Percentiles rank a stretch among this genome's conserved stretches.
Evolutionary conservation across 2,888 invertebrate species (phyloP).

Genomic region (Anticlea derivata): DNA sequence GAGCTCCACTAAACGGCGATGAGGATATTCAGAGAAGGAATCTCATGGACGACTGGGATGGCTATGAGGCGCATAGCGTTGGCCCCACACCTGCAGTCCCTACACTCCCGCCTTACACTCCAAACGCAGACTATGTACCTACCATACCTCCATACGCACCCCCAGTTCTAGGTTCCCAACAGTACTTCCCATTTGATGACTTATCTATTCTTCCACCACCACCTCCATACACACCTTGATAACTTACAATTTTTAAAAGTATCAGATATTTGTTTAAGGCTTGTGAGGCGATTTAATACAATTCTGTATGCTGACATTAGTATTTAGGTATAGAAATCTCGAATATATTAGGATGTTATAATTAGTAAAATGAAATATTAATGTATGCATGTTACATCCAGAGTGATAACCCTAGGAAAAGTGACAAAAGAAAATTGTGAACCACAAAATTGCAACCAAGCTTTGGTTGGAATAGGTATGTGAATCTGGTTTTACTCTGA

Average conservation of each 20-base stretch:
- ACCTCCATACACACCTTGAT: constrained; percentile 80
- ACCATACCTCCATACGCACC: constrained; percentile 63
- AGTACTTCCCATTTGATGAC: constrained; percentile 78
- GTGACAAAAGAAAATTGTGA: no score
- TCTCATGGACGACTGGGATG: constrained; percentile 86
- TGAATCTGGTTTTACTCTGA: background rate
- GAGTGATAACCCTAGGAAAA: background rate
- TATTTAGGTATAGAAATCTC: constrained; percentile 21
- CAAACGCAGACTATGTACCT: constrained; percentile 68
- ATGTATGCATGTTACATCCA: constrained; percentile 4
- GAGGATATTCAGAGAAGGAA: constrained; percentile 80
- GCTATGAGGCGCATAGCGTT: constrained; percentile 84
- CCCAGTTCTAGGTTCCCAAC: constrained; percentile 68
- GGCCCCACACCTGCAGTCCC: constrained; percentile 83
- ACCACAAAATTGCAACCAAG: no score
- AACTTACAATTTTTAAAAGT: constrained; percentile 32
- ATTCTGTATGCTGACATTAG: constrained; percentile 23
- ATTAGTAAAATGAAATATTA: constrained; percentile 1
- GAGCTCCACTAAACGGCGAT: constrained; percentile 76
- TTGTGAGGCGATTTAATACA: constrained; percentile 29
- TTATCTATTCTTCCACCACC: constrained; percentile 78
- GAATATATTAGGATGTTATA: constrained; percentile 23
- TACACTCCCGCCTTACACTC: constrained; percentile 84
- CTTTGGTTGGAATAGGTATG: no score
- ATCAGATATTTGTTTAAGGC: constrained; percentile 40